phyloP scores from a whole-genome alignment of 2,113 vertebrate species.

The Syngnathoides biaculeatus region DNA sequence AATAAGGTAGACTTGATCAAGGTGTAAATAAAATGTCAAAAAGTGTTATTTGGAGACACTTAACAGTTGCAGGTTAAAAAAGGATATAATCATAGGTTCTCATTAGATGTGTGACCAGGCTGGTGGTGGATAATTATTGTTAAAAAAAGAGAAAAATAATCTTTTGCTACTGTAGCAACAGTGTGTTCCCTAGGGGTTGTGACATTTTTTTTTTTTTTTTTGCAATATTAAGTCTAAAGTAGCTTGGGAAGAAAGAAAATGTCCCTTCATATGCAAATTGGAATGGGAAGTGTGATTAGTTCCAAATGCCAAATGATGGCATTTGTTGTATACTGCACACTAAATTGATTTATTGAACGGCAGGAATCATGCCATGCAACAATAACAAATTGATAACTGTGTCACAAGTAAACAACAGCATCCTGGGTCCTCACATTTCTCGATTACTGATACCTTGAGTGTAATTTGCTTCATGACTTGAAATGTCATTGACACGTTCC shows the following conservation, averaged over 20 bases:
- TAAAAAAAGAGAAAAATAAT: constrained; percentile 4
- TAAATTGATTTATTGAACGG: background rate
- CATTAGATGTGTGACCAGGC: background rate
- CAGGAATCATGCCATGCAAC: background rate
- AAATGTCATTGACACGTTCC: too few species aligned
- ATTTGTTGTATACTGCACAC: background rate
- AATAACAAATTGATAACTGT: background rate
- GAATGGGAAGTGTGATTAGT: background rate
- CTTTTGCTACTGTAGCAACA: background rate
- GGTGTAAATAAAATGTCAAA: background rate
- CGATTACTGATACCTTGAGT: background rate
- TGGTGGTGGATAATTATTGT: constrained; percentile 2
- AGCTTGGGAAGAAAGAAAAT: background rate
- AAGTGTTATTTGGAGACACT: background rate
- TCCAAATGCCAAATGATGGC: background rate
- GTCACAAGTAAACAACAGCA: background rate
- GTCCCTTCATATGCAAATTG: background rate
- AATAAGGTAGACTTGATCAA: background rate
- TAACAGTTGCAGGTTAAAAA: constrained; percentile 14
- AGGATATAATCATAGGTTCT: background rate
- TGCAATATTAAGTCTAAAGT: background rate
- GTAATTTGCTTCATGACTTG: background rate
- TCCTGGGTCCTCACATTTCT: background rate
- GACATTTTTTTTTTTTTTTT: too few species aligned
- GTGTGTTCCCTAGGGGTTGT: background rate